Conservation (phyloP, 2,888 invertebrate species). For the Drosophila lacicola region DNA sequence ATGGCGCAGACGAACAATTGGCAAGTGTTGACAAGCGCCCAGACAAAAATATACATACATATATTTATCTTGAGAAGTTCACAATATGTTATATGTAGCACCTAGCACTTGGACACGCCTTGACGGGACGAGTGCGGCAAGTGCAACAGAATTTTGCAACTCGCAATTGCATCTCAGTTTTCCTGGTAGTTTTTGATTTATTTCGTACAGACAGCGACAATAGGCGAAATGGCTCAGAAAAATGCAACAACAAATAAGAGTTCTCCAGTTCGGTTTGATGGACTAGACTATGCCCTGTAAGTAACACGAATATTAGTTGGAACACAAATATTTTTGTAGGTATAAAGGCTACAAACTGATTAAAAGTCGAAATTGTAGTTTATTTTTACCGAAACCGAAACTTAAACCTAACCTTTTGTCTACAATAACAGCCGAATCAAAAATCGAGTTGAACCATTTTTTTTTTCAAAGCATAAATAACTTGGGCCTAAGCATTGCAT, state of each 20-base stretch:
- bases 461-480: background rate
- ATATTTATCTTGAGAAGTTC: slow-evolving; percentile 2
- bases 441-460: background rate
- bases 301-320: too few species aligned
- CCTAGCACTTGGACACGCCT: slow-evolving; percentile 48
- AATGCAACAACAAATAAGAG: background rate
- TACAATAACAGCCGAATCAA: background rate
- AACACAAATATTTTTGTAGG: too few species aligned
- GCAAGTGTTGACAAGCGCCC: slow-evolving; percentile 73
- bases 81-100: slow-evolving; percentile 34
- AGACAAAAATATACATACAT: slow-evolving; percentile 7
- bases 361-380: too few species aligned
- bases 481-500: too few species aligned
- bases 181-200: slow-evolving; percentile 75
- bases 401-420: too few species aligned
- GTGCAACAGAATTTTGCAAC: slow-evolving; percentile 35
- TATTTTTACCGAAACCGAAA: too few species aligned
- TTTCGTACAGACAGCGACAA: slow-evolving; percentile 82
- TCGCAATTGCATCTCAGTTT: slow-evolving; percentile 44
- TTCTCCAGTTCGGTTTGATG: background rate
- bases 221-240: slow-evolving; percentile 73
- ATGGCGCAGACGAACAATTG: slow-evolving; percentile 76
- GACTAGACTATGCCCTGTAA: background rate
- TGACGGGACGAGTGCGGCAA: slow-evolving; percentile 29
- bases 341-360: too few species aligned